phyloP scores from a whole-genome alignment of 1,140 invertebrate species.

The Pseudomyrmex cubaensis region DNA sequence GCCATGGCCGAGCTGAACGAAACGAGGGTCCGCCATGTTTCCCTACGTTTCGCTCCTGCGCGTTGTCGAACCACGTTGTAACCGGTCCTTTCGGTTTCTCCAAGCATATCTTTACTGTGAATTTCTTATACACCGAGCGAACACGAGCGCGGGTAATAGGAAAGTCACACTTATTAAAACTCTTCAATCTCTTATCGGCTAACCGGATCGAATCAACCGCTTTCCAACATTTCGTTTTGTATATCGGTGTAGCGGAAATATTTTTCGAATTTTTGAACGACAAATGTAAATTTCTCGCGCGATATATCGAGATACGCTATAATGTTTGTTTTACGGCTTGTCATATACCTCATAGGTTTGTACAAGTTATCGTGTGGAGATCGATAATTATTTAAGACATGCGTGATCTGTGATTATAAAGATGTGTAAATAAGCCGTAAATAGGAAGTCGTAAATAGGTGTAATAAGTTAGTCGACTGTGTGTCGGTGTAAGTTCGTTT shows the following conservation, averaged over 20 bases:
- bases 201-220: not conserved
- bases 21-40: slow-evolving; percentile 51
- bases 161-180: not conserved
- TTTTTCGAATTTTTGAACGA: slow-evolving; percentile 7
- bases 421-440: slow-evolving; percentile 8
- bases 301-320: slow-evolving; percentile 16
- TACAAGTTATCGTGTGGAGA: not conserved
- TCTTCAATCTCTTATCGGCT: not conserved
- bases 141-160: not conserved
- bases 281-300: not conserved
- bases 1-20: slow-evolving; percentile 61
- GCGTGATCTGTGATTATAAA: slow-evolving; percentile 41
- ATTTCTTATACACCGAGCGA: not conserved
- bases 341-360: not conserved
- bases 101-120: not conserved
- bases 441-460: not conserved
- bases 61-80: not conserved
- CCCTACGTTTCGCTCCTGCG: slow-evolving; percentile 16
- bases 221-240: not conserved
- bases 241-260: not conserved
- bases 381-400: slow-evolving; percentile 36
- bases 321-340: not conserved
- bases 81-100: slow-evolving; percentile 1
- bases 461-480: not conserved
- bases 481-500: not conserved